Conservation (phyloP, 2,888 invertebrate species). For the Escarpia spicata region DNA sequence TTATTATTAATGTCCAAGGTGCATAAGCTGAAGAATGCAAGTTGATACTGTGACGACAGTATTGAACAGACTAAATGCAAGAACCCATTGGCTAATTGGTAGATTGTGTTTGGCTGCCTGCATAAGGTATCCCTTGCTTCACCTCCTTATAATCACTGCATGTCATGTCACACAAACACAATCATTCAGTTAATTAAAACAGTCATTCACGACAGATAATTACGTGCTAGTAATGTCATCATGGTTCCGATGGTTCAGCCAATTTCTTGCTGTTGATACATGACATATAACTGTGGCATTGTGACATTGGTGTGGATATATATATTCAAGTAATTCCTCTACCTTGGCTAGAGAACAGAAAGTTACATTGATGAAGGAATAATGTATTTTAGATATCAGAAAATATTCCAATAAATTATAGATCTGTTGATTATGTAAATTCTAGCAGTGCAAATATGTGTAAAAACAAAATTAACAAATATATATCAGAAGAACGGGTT, state of each 20-base stretch:
- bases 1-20: background rate
- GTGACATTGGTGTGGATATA: background rate
- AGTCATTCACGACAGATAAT: background rate
- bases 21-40: background rate
- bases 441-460: too few relatives aligned
- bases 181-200: slow-evolving; percentile 16
- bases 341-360: too few relatives aligned
- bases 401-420: too few relatives aligned
- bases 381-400: too few relatives aligned
- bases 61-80: background rate
- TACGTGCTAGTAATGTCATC: background rate
- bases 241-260: background rate
- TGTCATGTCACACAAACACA: background rate
- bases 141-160: background rate
- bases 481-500: too few relatives aligned
- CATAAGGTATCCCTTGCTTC: background rate
- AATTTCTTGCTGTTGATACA: background rate
- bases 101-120: background rate
- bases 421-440: too few relatives aligned
- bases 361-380: too few relatives aligned
- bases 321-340: background rate
- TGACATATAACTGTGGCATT: background rate
- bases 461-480: too few relatives aligned
- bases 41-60: background rate
- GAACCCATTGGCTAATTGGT: background rate